These are phyloP conservation scores for Nannoperca australis DNA, from an alignment of 2,797 vertebrate species.

Conservation along the genomic window DNA sequence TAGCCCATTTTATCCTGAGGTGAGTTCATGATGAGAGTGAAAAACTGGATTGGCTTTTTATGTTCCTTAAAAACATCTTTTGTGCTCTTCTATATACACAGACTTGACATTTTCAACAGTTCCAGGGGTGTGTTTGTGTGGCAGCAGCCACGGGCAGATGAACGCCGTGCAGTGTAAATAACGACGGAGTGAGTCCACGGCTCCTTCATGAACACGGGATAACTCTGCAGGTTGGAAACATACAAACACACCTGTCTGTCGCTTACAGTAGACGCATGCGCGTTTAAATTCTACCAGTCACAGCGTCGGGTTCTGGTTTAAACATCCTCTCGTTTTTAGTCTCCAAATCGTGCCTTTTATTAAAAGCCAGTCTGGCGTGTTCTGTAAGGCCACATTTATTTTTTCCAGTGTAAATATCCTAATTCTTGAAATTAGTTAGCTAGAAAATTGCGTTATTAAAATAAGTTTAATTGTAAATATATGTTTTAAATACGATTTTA, in stretches of 20 bases:
- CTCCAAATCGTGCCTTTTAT: neutral
- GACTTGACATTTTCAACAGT: no score
- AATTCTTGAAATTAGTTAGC: neutral
- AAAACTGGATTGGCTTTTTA: neutral
- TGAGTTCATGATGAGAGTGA: neutral
- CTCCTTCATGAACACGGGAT: constrained; percentile 20
- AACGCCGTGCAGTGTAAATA: constrained; percentile 13
- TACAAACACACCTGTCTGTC: constrained; percentile 10
- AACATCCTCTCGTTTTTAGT: neutral
- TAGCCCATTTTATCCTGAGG: neutral
- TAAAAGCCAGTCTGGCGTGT: neutral
- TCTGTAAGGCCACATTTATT: neutral
- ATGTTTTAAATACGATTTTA: neutral
- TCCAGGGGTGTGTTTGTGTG: neutral
- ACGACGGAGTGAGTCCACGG: constrained; percentile 45
- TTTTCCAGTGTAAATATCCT: neutral
- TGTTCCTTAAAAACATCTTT: neutral
- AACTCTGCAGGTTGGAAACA: constrained; percentile 10
- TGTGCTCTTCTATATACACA: neutral
- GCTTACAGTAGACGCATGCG: neutral
- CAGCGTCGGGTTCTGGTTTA: neutral
- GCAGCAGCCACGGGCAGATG: neutral
- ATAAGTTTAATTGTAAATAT: neutral
- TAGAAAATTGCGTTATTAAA: neutral
- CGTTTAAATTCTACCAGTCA: neutral